phyloP scores from a whole-genome alignment of 2,797 vertebrate genomes.

The Ciconia nigra region DNA sequence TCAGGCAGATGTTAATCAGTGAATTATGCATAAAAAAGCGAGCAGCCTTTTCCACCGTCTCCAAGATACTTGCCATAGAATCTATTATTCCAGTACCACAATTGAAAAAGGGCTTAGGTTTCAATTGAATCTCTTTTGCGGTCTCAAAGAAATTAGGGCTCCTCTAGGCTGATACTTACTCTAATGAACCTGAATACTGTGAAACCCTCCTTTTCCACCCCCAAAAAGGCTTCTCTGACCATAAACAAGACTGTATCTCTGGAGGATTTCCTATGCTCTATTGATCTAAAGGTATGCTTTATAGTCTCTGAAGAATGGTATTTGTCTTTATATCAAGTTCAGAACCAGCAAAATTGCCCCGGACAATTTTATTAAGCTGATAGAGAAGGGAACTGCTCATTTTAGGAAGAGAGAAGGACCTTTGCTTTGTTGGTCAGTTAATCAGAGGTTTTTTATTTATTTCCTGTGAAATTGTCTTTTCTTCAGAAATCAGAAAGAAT shows the following conservation, averaged over 20 bases:
- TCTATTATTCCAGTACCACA: constrained; percentile 51
- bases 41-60: constrained; percentile 68
- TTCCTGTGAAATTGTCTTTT: background rate
- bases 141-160: constrained; percentile 55
- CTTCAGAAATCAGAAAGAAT: background rate
- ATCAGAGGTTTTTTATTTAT: constrained; percentile 4
- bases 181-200: constrained; percentile 62
- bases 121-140: constrained; percentile 51
- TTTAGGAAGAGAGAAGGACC: constrained; percentile 41
- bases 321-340: constrained; percentile 41
- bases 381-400: constrained; percentile 44
- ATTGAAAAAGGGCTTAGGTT: constrained; percentile 57
- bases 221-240: constrained; percentile 39
- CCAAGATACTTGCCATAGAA: constrained; percentile 64
- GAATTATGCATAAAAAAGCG: constrained; percentile 63
- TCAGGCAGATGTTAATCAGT: constrained; percentile 69
- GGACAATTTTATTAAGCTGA: constrained; percentile 34
- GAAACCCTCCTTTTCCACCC: constrained; percentile 51
- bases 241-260: constrained; percentile 53
- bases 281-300: constrained; percentile 19
- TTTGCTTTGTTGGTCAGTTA: constrained; percentile 32
- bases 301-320: background rate
- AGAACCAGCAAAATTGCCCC: constrained; percentile 1
- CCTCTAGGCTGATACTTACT: constrained; percentile 56
- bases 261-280: constrained; percentile 55